These are phyloP conservation scores for Scolopax mira DNA, from an alignment of 2,113 vertebrate species.

Conservation along the genomic window DNA sequence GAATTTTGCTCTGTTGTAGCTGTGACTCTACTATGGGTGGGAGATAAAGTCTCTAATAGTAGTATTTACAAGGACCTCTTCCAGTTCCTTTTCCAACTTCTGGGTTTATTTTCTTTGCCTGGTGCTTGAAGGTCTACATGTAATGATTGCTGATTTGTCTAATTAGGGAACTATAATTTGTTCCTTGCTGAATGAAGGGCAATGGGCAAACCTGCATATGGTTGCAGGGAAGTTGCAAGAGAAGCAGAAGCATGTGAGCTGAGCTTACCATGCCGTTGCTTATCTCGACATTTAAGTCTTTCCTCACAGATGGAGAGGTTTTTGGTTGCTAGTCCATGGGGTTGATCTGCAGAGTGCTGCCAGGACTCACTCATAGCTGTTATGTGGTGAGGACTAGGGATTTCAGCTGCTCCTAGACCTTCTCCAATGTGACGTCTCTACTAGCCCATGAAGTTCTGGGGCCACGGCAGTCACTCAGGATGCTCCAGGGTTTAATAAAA, in stretches of 20 bases:
- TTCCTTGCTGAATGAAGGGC: background rate
- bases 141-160: background rate
- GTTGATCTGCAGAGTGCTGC: background rate
- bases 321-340: background rate
- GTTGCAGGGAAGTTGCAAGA: background rate
- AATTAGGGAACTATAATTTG: background rate
- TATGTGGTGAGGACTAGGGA: background rate
- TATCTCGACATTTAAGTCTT: background rate
- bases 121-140: background rate
- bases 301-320: background rate
- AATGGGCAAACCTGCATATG: background rate
- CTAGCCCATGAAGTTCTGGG: accelerated
- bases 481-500: background rate
- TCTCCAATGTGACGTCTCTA: background rate
- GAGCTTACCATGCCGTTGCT: background rate
- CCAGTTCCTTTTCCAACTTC: background rate
- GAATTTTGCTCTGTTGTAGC: background rate
- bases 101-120: background rate
- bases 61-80: background rate
- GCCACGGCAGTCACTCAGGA: background rate
- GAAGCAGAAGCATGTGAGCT: background rate
- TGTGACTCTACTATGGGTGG: background rate
- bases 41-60: background rate
- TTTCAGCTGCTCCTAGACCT: background rate
- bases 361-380: accelerated